phyloP scores from a whole-genome alignment of 1,140 invertebrate species.

The Apis cerana region DNA sequence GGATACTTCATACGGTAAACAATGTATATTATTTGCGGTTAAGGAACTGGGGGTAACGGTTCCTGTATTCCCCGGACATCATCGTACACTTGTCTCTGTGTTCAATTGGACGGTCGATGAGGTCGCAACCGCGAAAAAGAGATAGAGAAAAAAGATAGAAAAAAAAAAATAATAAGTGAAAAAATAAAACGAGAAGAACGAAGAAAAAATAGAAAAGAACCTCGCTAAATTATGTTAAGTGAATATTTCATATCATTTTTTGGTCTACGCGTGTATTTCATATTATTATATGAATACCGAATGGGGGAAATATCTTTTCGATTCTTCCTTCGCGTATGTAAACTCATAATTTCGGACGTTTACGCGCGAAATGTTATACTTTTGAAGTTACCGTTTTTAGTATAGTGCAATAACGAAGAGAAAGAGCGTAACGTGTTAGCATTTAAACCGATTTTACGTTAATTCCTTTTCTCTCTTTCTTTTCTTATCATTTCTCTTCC shows the following conservation, averaged over 20 bases:
- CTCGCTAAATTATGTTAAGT: slow-evolving; percentile 23
- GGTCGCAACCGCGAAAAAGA: slow-evolving; percentile 32
- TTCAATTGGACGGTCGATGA: slow-evolving; percentile 69
- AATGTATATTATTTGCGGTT: slow-evolving; percentile 79
- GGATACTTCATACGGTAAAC: slow-evolving; percentile 77
- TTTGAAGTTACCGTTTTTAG: slow-evolving; percentile 22
- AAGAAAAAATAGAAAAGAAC: not conserved
- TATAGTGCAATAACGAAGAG: slow-evolving; percentile 28
- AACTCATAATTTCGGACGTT: not conserved
- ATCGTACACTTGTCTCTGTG: slow-evolving; percentile 67
- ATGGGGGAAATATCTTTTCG: not conserved
- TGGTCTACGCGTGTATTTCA: not conserved
- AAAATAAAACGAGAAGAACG: not conserved
- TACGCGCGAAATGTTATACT: not conserved
- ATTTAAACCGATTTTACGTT: slow-evolving; percentile 8
- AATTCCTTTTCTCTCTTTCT: slow-evolving; percentile 47
- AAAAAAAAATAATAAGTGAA: too few relatives aligned
- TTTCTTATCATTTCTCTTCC: not conserved
- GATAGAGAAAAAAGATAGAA: not conserved
- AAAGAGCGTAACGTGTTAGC: slow-evolving; percentile 16
- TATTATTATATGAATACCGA: too few relatives aligned
- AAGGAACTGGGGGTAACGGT: slow-evolving; percentile 73
- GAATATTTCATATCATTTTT: slow-evolving; percentile 7
- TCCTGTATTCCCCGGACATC: slow-evolving; percentile 76
- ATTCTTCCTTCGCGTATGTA: not conserved